phyloP scores from a whole-genome alignment of 2,888 invertebrate genomes.

The Thelaira solivaga region DNA sequence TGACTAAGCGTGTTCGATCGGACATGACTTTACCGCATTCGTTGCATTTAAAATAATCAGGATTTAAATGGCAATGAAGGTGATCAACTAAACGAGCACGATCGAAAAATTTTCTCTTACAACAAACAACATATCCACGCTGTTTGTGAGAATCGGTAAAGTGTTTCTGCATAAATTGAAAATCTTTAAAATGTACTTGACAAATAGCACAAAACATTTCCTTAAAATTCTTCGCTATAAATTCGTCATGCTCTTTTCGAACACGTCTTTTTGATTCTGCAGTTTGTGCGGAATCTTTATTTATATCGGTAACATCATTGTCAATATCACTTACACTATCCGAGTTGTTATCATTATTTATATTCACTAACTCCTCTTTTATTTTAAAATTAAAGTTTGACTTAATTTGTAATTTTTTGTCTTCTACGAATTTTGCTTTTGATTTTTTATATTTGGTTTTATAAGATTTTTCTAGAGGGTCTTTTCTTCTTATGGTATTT shows the following conservation, averaged over 20 bases:
- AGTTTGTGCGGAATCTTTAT: background rate
- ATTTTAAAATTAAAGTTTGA: no score
- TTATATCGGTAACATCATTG: background rate
- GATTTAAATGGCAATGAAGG: conserved; percentile 74
- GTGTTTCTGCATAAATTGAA: conserved; percentile 49
- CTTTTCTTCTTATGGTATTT: background rate
- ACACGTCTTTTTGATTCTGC: no score
- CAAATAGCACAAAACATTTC: conserved; percentile 38
- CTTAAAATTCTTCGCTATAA: conserved; percentile 40
- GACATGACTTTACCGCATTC: conserved; percentile 71
- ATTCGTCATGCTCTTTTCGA: conserved; percentile 30
- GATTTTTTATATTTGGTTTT: background rate
- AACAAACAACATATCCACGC: conserved; percentile 73
- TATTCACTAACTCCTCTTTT: background rate
- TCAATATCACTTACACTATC: background rate
- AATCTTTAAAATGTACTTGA: conserved; percentile 21
- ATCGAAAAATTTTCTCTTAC: conserved; percentile 74
- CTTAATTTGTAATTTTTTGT: background rate
- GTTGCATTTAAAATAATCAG: conserved; percentile 74
- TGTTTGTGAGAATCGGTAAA: conserved; percentile 61
- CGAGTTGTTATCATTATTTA: background rate
- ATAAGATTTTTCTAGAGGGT: conserved; percentile 16
- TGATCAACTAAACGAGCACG: conserved; percentile 74
- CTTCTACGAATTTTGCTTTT: background rate
- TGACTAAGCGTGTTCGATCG: conserved; percentile 68